These are phyloP conservation scores for Labeo catla DNA, from an alignment of 2,113 vertebrate genomes.

Conservation along the genomic window DNA sequence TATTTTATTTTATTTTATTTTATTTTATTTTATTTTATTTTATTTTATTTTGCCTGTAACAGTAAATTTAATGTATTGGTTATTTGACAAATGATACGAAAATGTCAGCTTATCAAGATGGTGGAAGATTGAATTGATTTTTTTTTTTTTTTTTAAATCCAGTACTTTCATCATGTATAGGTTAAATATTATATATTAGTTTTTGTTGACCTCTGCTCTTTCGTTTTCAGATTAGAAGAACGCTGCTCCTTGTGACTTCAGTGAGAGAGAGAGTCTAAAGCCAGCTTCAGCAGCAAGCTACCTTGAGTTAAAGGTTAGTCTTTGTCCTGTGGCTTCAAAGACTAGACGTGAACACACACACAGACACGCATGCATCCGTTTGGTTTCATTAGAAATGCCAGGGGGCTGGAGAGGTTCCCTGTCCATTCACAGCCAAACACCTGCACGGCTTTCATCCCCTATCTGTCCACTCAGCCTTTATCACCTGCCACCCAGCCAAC, in stretches of 20 bases:
- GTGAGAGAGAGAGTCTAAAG: constrained; percentile 46
- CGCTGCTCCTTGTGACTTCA: constrained; percentile 36
- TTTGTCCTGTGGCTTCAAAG: constrained; percentile 54
- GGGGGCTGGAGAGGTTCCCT: constrained; percentile 49
- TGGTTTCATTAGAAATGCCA: constrained; percentile 59
- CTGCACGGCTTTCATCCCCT: constrained; percentile 57
- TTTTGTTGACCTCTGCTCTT: constrained; percentile 41
- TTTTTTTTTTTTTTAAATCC: not conserved
- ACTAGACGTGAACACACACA: constrained; percentile 27
- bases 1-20: not conserved
- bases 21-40: not conserved
- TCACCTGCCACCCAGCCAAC: constrained; percentile 36
- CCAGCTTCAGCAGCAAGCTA: constrained; percentile 40
- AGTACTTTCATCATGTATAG: not conserved
- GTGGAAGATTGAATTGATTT: not conserved
- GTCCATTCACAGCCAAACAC: constrained; percentile 47
- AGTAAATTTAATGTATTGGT: not conserved
- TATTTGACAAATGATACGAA: not conserved
- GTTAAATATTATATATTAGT: not conserved
- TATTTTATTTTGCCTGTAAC: not conserved
- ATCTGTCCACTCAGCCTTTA: constrained; percentile 46
- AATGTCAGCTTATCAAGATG: not conserved
- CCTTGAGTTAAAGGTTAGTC: constrained; percentile 67
- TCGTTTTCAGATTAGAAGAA: constrained; percentile 61
- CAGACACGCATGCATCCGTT: constrained; percentile 34